Evolutionary conservation across 2,888 invertebrate genomes (phyloP), one percentile per base, ranked within the genome.

Genomic region (Adela reaumurella): DNA sequence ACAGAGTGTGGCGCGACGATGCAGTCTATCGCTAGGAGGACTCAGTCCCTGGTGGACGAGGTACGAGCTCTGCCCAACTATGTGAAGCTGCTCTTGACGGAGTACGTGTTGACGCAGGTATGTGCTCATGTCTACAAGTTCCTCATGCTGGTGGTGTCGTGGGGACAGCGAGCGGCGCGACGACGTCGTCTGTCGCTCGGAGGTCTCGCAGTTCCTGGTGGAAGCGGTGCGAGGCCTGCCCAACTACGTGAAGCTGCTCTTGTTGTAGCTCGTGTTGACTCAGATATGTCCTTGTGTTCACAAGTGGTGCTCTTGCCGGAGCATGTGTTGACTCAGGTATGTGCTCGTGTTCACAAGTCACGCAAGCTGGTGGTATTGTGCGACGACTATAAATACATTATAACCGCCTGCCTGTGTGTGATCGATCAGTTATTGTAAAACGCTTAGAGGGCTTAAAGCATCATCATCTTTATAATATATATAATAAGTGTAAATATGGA

Each of bases 41-140:
- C 51, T 66, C 63, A 18, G n/a, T 59, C 74, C 1, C 59, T 80
- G n/a, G 74, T 77, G 55, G 79, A 79, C 51, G 77, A 78, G 8
- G 68, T 80, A 51, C 61, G 73, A 1, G 68, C 72, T 11, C 57
- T 79, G 52, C 79, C 78, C 3, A 77, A 79, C 59, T 77, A 78
- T 52, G 67, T 78, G 58, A 78, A 79, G 53, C 58, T 77, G 50
- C 53, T 78, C 52, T 58, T 79, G 54, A 78, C 78, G 6, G 72
- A 70, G 51, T 63, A 67, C 24, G 53, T 78, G 52, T 68, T 79
- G 50, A 69, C 70, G 53, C 76, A 77, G 69, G 78, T 74, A 8
- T n/a, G n/a, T n/a, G n/a, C n/a, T n/a, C n/a, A n/a, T n/a, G n/a
- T n/a, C n/a, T n/a, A n/a, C n/a, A n/a, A 74, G 53, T 74, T 74